Conservation (phyloP, 2,113 vertebrate species). For the Coptodon rendalli region DNA sequence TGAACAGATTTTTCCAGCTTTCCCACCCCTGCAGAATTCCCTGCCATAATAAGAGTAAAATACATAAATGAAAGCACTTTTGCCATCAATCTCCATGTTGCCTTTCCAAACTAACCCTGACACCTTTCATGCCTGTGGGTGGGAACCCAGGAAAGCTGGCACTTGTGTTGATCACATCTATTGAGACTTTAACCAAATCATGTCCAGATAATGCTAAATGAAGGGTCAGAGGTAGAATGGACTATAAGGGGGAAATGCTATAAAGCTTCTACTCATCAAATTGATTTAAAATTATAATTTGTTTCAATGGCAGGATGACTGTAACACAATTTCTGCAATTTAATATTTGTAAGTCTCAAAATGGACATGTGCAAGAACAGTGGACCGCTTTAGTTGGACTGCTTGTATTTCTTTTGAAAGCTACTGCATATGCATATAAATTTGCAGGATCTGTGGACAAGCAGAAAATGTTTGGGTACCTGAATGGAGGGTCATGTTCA, state of each 20-base stretch:
- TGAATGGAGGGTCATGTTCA: fast-evolving
- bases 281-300: background rate
- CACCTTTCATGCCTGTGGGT: slow-evolving; percentile 43
- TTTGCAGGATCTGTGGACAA: background rate
- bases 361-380: background rate
- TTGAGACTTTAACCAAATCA: slow-evolving; percentile 16
- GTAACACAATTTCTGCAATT: background rate
- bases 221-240: background rate
- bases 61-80: slow-evolving; percentile 64
- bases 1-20: slow-evolving; percentile 71
- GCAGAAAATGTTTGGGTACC: background rate
- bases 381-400: background rate
- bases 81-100: slow-evolving; percentile 54
- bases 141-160: slow-evolving; percentile 33
- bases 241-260: background rate
- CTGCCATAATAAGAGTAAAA: slow-evolving; percentile 48
- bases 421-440: background rate
- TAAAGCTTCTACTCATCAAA: background rate
- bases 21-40: slow-evolving; percentile 37
- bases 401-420: background rate
- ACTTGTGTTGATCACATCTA: background rate
- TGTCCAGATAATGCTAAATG: background rate
- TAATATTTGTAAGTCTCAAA: background rate
- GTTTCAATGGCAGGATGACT: background rate
- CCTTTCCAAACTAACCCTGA: slow-evolving; percentile 52